A percentile compares a stretch with the other conserved stretches of the same genome.
Evolutionary conservation across 2,113 vertebrate genomes (phyloP).

Genomic region (Muntiacus reevesi): DNA sequence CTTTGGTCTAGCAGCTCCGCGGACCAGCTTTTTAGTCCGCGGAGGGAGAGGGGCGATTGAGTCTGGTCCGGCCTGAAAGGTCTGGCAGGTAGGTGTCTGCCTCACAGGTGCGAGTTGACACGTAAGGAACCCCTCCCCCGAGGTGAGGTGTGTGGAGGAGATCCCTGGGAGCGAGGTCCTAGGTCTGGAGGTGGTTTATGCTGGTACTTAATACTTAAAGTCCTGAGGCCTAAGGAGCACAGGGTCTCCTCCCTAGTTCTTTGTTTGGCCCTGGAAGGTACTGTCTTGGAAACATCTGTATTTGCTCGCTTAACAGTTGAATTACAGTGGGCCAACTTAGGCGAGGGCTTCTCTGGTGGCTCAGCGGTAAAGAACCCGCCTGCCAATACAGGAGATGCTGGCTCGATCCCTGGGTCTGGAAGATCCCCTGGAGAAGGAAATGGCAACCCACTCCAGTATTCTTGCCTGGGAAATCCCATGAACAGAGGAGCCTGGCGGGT

Average conservation of each 20-base stretch:
- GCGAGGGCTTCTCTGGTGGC: not conserved
- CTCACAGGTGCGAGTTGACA: not conserved
- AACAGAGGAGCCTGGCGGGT: not conserved
- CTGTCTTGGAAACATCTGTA: not conserved
- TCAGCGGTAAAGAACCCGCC: not conserved
- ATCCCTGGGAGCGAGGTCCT: not conserved
- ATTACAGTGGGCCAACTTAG: not conserved
- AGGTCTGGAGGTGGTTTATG: not conserved
- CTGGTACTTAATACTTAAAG: not conserved
- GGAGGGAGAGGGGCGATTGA: not conserved
- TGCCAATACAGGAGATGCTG: not conserved
- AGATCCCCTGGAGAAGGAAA: not conserved
- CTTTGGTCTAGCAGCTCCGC: rapidly evolving
- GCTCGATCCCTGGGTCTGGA: not conserved
- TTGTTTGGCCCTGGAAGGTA: slow-evolving; percentile 26
- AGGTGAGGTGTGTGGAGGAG: not conserved
- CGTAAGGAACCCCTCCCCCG: not conserved
- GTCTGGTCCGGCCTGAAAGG: not conserved
- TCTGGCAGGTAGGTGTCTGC: rapidly evolving
- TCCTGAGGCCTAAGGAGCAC: not conserved
- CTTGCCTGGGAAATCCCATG: not conserved
- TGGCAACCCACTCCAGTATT: not conserved
- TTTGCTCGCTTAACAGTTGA: not conserved
- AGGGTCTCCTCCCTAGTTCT: not conserved
- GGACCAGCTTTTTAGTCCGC: not conserved